Evolutionary conservation across 1,140 invertebrate species (phyloP).

Genomic region (Periplaneta americana): DNA sequence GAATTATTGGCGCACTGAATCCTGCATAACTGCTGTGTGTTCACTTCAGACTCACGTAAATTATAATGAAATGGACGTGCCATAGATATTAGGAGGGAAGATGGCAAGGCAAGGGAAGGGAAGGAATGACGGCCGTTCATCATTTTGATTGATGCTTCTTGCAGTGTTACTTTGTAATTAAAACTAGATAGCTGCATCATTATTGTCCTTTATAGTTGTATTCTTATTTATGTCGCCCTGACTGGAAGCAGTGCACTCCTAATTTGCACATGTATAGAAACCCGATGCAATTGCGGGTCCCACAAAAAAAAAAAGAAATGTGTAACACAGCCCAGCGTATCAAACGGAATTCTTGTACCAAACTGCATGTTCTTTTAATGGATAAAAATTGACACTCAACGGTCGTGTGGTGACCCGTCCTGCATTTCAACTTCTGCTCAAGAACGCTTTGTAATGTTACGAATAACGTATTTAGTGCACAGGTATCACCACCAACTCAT

Average conservation of each 20-base stretch:
- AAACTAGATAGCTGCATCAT: slow-evolving; percentile 1
- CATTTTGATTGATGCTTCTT: slow-evolving; percentile 12
- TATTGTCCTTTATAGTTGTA: not conserved
- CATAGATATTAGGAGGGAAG: not conserved
- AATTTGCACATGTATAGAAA: slow-evolving; percentile 15
- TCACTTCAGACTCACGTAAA: slow-evolving; percentile 1
- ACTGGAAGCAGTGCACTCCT: not conserved
- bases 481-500: too few relatives aligned
- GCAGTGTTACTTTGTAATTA: slow-evolving; percentile 14
- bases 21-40: slow-evolving; percentile 8
- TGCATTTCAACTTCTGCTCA: too few relatives aligned
- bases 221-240: not conserved
- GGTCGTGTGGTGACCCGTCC: too few relatives aligned
- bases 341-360: too few relatives aligned
- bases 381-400: too few relatives aligned
- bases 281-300: not conserved
- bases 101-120: not conserved
- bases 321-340: too few relatives aligned
- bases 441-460: too few relatives aligned
- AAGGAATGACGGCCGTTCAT: slow-evolving; percentile 6
- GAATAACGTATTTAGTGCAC: too few relatives aligned
- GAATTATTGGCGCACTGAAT: slow-evolving; percentile 9
- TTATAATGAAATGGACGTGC: slow-evolving; percentile 13
- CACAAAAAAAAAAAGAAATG: not conserved
- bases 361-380: too few relatives aligned